Evolutionary conservation across 2,113 vertebrate genomes (phyloP), one percentile per base, ranked within the genome.

Genomic region (Motacilla alba): DNA sequence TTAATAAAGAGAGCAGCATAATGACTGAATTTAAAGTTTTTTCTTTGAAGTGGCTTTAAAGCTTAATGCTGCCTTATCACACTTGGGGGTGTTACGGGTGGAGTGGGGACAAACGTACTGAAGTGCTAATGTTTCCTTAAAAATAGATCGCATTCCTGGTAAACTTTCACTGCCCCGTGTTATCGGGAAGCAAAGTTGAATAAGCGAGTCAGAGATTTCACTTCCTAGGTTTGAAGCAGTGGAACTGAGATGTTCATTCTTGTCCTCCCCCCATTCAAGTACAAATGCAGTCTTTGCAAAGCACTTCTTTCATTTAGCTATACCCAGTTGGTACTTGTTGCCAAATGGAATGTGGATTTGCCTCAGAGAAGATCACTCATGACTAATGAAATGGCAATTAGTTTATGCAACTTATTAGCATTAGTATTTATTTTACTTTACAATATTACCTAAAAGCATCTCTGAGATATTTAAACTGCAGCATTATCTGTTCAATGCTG

Each of bases 321-420:
- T 90, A 70, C 90, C 86, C 96, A 56, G 79, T 94, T 96, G 87
- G 88, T 84, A 77, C 94, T 97, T 93, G 95, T 90, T 97, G 97
- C 97, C 97, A 98, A 97, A 96, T 96, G 91, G 95, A 94, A 96
- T 46, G 72, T 94, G 93, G 95, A 96, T 95, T 92, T 95, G 96
- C 94, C 87, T 98, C 93, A 90, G 91, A 96, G 94, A 97, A 90
- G 76, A 96, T 96, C 91, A 70, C 82, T 98, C 81, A 79, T 88
- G 83, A 33, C 93, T 86, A 92, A 97, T 89, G 83, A 96, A 97
- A 96, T 78, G 74, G 93, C 95, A 95, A 93, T 91, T 94, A 92
- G 86, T 83, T 62, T 83, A 68, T 87, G 91, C 93, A 95, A 94
- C 93, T 96, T 96, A 94, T 96, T 96, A 94, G 78, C 93, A 87